Conservation (phyloP, 1,140 invertebrate genomes). For the Drosophila repleta region DNA sequence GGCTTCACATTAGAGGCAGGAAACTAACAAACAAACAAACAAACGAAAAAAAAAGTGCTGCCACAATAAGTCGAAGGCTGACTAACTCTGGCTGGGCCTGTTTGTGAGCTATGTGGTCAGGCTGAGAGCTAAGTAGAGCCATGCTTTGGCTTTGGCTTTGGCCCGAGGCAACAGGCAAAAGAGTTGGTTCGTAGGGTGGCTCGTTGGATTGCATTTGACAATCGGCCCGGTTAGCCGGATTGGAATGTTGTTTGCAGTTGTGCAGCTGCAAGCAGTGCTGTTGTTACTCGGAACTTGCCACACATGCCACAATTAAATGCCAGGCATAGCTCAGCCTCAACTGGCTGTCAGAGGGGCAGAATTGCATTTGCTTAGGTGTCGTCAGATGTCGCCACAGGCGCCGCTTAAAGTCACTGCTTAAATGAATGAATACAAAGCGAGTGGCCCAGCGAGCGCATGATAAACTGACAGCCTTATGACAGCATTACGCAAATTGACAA, state of each 20-base stretch:
- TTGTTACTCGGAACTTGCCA: slow-evolving; percentile 51
- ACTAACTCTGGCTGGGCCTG: slow-evolving; percentile 1
- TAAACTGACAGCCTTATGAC: slow-evolving; percentile 81
- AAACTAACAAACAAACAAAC: slow-evolving; percentile 8
- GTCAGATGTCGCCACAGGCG: slow-evolving; percentile 75
- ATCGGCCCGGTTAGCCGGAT: slow-evolving; percentile 47
- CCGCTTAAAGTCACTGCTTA: slow-evolving; percentile 43
- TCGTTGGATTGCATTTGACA: slow-evolving; percentile 58
- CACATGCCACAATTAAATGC: slow-evolving; percentile 71
- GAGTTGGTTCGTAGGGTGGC: slow-evolving; percentile 51
- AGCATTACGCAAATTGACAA: slow-evolving; percentile 77
- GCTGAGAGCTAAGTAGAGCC: not conserved
- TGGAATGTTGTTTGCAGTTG: slow-evolving; percentile 6
- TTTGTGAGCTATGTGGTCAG: slow-evolving; percentile 21
- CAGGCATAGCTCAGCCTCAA: slow-evolving; percentile 34
- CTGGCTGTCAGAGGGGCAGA: slow-evolving; percentile 25
- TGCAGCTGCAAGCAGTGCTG: slow-evolving; percentile 21
- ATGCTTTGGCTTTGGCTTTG: too few species aligned
- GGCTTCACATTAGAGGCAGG: slow-evolving; percentile 39
- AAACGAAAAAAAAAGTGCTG: slow-evolving; percentile 11
- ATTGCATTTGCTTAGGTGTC: slow-evolving; percentile 62
- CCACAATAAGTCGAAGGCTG: slow-evolving; percentile 19
- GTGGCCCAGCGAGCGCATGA: slow-evolving; percentile 45
- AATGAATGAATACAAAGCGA: slow-evolving; percentile 37
- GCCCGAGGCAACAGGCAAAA: slow-evolving; percentile 8